Base-by-base conservation (phyloP, 1,140 invertebrate genomes). In the Macrocentrus cingulum region DNA sequence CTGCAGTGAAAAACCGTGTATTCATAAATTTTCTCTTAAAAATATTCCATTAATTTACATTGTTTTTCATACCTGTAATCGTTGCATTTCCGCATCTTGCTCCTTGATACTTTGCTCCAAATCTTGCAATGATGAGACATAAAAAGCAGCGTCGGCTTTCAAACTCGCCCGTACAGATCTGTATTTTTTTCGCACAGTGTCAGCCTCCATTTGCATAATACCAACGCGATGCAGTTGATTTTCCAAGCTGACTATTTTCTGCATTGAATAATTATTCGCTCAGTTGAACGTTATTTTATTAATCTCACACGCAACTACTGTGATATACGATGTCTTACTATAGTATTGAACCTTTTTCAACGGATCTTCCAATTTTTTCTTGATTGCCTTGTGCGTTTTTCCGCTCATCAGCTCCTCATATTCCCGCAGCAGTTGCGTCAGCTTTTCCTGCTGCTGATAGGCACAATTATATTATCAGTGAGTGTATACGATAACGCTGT, bases 181-280 rank as follows among this genome's bases (percentile, higher is more conserved):
- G 63, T 91, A 91, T 67, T 91, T 91, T 71, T 88, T 88, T 56
- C 85, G 84, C 1, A 91, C 83, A 55, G 91, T 84, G 64, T 90
- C 86, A 1, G 89, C 88, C 75, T 91, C 89, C 73, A 88, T 87
- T 79, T 87, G 87, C 77, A 91, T 89, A 29, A 91, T 86, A 48
- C 89, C 84, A 2, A 89, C 84, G 59, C 86, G 84, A 67, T 91
- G 88, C 63, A 80, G 50, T 34, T 72, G 68, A 74, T 90, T 91
- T 73, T 90, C 89, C 56, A 91, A 74, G 57, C 84, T 84, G 2
- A 85, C 84, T 2, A 88, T 84, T 59, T 85, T 80, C 88, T 91
- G 19, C 42, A 37, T 13, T 32, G 22, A 16, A 49, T 7, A 34
- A 25, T 49, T 34, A 15, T 34, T 49, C 22, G 4, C 15, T 11